Evolutionary conservation across 92 coral and sea anemone species (phyloP), one percentile per base, ranked within the genome.

Genomic region (Zoanthus solanderi): DNA sequence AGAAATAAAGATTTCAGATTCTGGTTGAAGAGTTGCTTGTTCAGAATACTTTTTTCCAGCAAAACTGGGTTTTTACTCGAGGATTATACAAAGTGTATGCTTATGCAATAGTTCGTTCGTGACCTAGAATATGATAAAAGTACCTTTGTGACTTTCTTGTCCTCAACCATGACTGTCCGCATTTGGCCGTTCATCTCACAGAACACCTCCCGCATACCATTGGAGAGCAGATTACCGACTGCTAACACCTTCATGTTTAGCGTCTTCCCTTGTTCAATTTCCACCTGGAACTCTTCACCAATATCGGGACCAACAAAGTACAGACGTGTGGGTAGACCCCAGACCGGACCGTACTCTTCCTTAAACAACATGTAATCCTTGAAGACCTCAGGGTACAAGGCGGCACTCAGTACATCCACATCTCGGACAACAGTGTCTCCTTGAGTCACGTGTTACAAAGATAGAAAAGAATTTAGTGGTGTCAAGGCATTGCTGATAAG

Each of bases 111-210:
- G 42, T 37, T 37, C 42, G 42, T 37, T 37, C 4, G 42, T 37
- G 4, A 37, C 42, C 42, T 37, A 37, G 42, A 37, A 37, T 37
- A 50, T 11, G 34, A 30, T 69, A 14, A 31, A 67, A 18, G 37
- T 83, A 97, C 99, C 99, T 97, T 90, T 1, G 96, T 93, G 15
- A 92, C 98, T 67, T 90, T 87, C 84, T 95, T 97, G 75, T 97
- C 99, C 57, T 93, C 95, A 17, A 97, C 94, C 93, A 97, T 92
- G 10, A 97, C 98, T 16, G 99, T 90, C 58, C 99, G 82, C 53
- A 97, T 90, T 77, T 97, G 99, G 23, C 99, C 99, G 85, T 97
- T 97, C 99, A 97, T 97, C 91, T 97, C 99, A 88, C 99, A 97
- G 93, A 97, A 97, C 83, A 97, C 99, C 75, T 97, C 99, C 77